Base-by-base conservation (phyloP, 2,888 invertebrate species). In the Schizaphis graminum region DNA sequence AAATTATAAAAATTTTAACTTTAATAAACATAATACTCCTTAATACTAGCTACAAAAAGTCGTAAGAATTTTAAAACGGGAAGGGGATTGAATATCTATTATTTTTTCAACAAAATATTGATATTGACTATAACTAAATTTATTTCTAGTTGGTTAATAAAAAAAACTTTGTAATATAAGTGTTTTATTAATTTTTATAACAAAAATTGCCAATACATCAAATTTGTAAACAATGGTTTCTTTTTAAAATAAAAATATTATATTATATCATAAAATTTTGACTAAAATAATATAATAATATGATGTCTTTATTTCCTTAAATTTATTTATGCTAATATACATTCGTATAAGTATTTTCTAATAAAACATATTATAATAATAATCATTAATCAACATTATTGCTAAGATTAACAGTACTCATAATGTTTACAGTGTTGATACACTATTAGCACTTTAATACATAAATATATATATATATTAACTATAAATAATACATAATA, bases 301-400 rank as follows among this genome's bases (percentile, higher is more conserved):
- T 88, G 10, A 92, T 92, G 61, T 92, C 88, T 88, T 88, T 53
- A 88, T 88, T 77, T 92, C 5, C 28, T 88, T 88, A 88, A 67
- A 67, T 41, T 35, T 88, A 92, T 49, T 92, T 88, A 88, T n/a
- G 11, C 67, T 92, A 92, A 88, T 53, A 92, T 26, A 77, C 77
- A 88, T 53, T 92, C 24, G 16, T 92, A 61, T 47, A 85, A 86
- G 13, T 61, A 92, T 61, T 86, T 61, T 26, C 86, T 86, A 86
- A 47, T 92, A 61, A 57, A 87, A 86, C 47, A 85, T 91, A n/a
- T 11, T 49, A 28, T 53, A 56, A 56, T 89, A 88, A 56, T 56
- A 88, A 91, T 84, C 16, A 84, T 91, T 92, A 86, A 92, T 57
- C 26, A 87, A 92, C 61, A 61, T 92, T 92, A 88, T 92, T 92